Evolutionary conservation across 2,888 invertebrate genomes (phyloP), one percentile per base, ranked within the genome.

Genomic region (Caenorhabditis sp.): DNA sequence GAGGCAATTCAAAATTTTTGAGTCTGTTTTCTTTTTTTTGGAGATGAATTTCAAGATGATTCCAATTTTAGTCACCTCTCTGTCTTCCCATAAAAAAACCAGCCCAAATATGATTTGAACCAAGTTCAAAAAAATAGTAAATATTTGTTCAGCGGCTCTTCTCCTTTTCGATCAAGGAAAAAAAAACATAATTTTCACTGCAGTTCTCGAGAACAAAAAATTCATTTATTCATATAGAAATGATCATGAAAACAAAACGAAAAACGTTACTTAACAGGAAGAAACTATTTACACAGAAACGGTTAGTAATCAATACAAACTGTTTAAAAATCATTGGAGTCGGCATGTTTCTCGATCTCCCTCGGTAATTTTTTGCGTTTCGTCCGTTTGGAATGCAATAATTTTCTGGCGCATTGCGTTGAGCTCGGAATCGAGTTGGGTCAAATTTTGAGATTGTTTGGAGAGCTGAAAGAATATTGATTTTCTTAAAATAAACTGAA

Each of bases 261-360:
- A 43, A 43, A 7, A 43, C 12, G 43, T 43, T 43, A 43, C 17
- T 43, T 17, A 43, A 43, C 43, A 43, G 43, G 17, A 43, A 43
- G 10, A 36, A 17, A 14, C 43, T 43, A 43, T 43, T 43, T 43
- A 43, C 43, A 43, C 43, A 43, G 43, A 43, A 31, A 31, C 43
- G 12, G 43, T 43, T 43, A 43, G 43, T 43, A 43, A 3, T 17
- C 43, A 43, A 43, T 43, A 43, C 43, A 14, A 43, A 43, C 17
- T 43, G 12, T 43, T 14, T 17, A 43, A 43, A 43, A 43, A 43
- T 59, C 14, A 73, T 53, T 74, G 74, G 12, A 74, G 63, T 31
- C 74, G 69, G 26, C 74, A 74, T 26, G 59, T 66, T 23, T 74
- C 74, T n/a, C 69, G 63, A 60, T 75, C 70, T 54, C 75, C 75